Evolutionary conservation across 1,140 invertebrate species (phyloP).

Genomic region (Chironomus tepperi): DNA sequence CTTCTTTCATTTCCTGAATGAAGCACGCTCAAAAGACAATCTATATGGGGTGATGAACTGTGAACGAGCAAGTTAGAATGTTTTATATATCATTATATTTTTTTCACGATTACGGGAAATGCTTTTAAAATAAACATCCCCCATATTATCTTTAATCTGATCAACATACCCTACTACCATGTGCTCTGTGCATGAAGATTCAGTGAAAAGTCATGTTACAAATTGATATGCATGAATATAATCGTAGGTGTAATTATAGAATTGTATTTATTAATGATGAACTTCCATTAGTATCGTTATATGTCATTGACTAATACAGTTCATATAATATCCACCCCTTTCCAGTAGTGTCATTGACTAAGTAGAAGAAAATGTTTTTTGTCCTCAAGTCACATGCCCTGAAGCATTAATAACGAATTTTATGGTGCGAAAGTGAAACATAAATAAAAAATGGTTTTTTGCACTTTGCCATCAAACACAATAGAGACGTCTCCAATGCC

Average conservation of each 20-base stretch:
- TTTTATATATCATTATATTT: neutral
- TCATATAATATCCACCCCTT: neutral
- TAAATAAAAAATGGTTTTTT: conserved; percentile 11
- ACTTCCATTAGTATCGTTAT: neutral
- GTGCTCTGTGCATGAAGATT: neutral
- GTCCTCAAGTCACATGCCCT: neutral
- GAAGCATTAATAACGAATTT: conserved; percentile 15
- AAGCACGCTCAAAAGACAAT: neutral
- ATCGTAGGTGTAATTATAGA: neutral
- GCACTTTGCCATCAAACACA: conserved; percentile 6
- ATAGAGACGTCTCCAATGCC: conserved; percentile 1
- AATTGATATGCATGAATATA: conserved; percentile 3
- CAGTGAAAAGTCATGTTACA: neutral
- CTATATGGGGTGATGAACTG: neutral
- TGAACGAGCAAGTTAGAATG: neutral
- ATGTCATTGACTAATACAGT: neutral
- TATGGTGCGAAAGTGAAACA: conserved; percentile 21
- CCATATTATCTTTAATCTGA: conserved; percentile 18
- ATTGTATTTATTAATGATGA: conserved; percentile 12
- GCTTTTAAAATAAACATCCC: conserved; percentile 13
- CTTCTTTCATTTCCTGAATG: neutral
- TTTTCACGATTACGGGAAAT: neutral
- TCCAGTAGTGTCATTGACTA: neutral
- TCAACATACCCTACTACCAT: neutral
- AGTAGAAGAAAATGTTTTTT: neutral